Evolutionary conservation across 23 tunicate species (phyloP), one percentile per base, ranked within the genome.

Genomic region (Ciona savignyi): DNA sequence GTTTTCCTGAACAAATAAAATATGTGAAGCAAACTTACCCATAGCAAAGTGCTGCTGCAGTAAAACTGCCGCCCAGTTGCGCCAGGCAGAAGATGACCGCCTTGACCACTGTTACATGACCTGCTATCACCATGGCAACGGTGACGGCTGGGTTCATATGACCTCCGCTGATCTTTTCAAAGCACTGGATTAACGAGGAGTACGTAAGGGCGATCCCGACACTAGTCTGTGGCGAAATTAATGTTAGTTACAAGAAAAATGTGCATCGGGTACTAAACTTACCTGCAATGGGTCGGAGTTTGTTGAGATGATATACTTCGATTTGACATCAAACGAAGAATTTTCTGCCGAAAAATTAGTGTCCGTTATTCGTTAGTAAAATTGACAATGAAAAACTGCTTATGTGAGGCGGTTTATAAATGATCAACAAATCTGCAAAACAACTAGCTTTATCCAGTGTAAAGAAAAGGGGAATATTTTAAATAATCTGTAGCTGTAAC

Each of bases 131-230:
- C 97, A 91, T 91, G 3, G 91, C 90, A 42, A 76, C 56, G 20
- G 97, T 79, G 1, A 91, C 70, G 1, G 97, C 91, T 0, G 97
- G 97, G 71, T 91, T 91, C 83, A 91, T 80, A 49, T 84, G 85
- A 23, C 86, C 97, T 42, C 97, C 97, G 48, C 87, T 80, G 48
- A 91, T 91, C 33, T 83, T 79, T 48, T 88, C 91, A 49, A 91
- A 75, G 48, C 93, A 82, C 71, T 91, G 97, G 33, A 91, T 72
- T 22, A 91, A 72, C 23, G 97, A 80, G 21, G 97, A 91, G 77
- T 86, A 78, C 6, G 86, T 51, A 32, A 91, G 78, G 32, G 93
- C 91, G 63, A 91, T 80, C 1, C 94, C 84, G 3, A 85, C 63
- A 34, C 87, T 66, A 24, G 73, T 62, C 81, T 91, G 85, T 15